These are phyloP conservation scores for Phenacoccus solenopsis DNA, from an alignment of 1,140 invertebrate genomes.

Conservation along the genomic window DNA sequence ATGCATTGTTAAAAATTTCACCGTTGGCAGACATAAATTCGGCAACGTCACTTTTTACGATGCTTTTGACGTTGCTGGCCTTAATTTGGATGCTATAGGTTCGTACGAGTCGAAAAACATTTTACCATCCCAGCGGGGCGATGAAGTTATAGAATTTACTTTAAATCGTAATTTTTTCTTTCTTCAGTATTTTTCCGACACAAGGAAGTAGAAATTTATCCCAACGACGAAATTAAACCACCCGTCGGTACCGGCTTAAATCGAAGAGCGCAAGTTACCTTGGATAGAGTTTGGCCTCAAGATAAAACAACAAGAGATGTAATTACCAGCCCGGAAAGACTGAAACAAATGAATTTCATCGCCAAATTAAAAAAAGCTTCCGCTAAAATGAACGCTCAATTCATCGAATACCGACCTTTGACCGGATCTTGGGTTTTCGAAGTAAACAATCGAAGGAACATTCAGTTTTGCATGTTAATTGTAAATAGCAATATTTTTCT, in stretches of 20 bases:
- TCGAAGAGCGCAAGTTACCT: slow-evolving; percentile 76
- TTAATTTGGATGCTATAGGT: slow-evolving; percentile 34
- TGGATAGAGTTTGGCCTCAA: slow-evolving; percentile 88
- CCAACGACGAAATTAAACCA: slow-evolving; percentile 51
- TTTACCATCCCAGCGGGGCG: neutral
- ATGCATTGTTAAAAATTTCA: slow-evolving; percentile 81
- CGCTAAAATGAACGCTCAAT: slow-evolving; percentile 71
- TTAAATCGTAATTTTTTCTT: neutral
- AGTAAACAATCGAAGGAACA: slow-evolving; percentile 36
- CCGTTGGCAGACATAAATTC: slow-evolving; percentile 77
- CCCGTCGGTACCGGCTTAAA: slow-evolving; percentile 78
- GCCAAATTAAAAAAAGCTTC: slow-evolving; percentile 72
- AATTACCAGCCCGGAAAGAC: slow-evolving; percentile 65
- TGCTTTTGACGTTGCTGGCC: slow-evolving; percentile 69
- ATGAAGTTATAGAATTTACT: neutral
- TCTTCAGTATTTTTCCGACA: slow-evolving; percentile 52
- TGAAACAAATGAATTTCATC: slow-evolving; percentile 74
- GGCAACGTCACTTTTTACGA: slow-evolving; percentile 85
- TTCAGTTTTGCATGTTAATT: slow-evolving; percentile 7
- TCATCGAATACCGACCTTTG: slow-evolving; percentile 87
- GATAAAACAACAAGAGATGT: slow-evolving; percentile 69
- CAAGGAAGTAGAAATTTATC: slow-evolving; percentile 51
- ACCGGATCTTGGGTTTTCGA: slow-evolving; percentile 93
- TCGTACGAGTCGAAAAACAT: neutral
- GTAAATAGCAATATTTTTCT: neutral